Evolutionary conservation across 1,140 invertebrate genomes (phyloP).

Genomic region (Drusus annulatus): DNA sequence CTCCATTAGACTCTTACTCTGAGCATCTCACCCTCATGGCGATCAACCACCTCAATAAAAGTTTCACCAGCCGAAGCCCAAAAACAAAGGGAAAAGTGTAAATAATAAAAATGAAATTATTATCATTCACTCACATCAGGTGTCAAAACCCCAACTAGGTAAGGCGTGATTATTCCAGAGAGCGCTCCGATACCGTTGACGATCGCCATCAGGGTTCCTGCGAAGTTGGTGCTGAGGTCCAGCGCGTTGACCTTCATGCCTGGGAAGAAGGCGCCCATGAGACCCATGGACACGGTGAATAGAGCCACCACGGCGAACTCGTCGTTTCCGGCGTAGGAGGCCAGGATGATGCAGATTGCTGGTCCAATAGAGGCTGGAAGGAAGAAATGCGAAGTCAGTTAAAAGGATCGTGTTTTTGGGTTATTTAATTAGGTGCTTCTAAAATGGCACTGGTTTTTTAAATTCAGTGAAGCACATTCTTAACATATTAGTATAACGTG

Average conservation of each 20-base stretch:
- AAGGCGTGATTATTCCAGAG: conserved; percentile 82
- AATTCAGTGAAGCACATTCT: too few relatives aligned
- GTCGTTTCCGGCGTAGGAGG: conserved; percentile 77
- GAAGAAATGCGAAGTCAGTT: neutral
- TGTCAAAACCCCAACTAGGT: conserved; percentile 83
- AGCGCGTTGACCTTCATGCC: conserved; percentile 83
- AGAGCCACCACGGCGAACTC: conserved; percentile 71
- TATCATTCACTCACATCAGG: conserved; percentile 74
- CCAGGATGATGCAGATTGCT: conserved; percentile 72
- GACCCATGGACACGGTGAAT: conserved; percentile 79
- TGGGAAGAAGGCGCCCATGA: conserved; percentile 80
- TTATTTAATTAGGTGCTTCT: too few relatives aligned
- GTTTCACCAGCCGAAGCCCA: too few relatives aligned
- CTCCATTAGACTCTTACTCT: too few relatives aligned
- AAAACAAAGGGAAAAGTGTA: too few relatives aligned
- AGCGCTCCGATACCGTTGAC: conserved; percentile 85
- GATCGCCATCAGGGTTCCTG: conserved; percentile 85
- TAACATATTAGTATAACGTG: too few relatives aligned
- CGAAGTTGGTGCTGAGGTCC: conserved; percentile 85
- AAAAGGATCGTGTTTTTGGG: too few relatives aligned
- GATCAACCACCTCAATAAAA: too few relatives aligned
- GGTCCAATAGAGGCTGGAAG: conserved; percentile 71
- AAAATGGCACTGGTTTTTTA: too few relatives aligned
- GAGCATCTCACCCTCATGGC: too few relatives aligned
- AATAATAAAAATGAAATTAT: too few relatives aligned